Percentiles rank a stretch among this genome's conserved stretches.
phyloP scores from a whole-genome alignment of 2,888 invertebrate genomes.

The Cephonodes hylas region DNA sequence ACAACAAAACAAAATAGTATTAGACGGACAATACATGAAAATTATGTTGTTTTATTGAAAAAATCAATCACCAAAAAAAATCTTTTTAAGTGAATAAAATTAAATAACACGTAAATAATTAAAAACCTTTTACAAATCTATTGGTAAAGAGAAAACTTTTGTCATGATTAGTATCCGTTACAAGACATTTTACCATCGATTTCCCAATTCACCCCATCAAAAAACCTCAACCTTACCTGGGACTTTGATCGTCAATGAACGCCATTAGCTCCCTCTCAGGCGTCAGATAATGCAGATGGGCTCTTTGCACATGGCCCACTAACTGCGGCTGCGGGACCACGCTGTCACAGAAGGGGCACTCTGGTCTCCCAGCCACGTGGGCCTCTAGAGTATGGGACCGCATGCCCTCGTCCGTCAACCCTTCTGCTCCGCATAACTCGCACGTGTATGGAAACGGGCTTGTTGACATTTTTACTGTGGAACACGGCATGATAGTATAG shows the following conservation, averaged over 20 bases:
- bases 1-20: too few relatives aligned
- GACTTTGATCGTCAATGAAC: constrained; percentile 88
- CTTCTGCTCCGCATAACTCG: constrained; percentile 92
- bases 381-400: constrained; percentile 88
- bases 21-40: too few relatives aligned
- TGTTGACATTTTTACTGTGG: constrained; percentile 54
- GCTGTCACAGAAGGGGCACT: constrained; percentile 92
- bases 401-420: constrained; percentile 89
- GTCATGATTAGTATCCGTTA: too few relatives aligned
- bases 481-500: neutral
- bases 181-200: neutral
- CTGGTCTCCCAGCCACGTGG: constrained; percentile 89
- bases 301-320: constrained; percentile 89
- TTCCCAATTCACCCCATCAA: neutral
- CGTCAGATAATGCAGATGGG: constrained; percentile 91
- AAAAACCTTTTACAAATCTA: too few relatives aligned
- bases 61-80: too few relatives aligned
- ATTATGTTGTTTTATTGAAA: too few relatives aligned
- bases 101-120: too few relatives aligned
- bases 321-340: constrained; percentile 88
- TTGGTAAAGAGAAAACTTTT: too few relatives aligned
- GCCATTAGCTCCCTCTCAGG: constrained; percentile 89
- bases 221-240: constrained; percentile 56
- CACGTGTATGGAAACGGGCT: constrained; percentile 83
- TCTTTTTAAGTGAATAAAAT: too few relatives aligned